phyloP scores from a whole-genome alignment of 2,113 vertebrate genomes.

The Nesogale talazaci region DNA sequence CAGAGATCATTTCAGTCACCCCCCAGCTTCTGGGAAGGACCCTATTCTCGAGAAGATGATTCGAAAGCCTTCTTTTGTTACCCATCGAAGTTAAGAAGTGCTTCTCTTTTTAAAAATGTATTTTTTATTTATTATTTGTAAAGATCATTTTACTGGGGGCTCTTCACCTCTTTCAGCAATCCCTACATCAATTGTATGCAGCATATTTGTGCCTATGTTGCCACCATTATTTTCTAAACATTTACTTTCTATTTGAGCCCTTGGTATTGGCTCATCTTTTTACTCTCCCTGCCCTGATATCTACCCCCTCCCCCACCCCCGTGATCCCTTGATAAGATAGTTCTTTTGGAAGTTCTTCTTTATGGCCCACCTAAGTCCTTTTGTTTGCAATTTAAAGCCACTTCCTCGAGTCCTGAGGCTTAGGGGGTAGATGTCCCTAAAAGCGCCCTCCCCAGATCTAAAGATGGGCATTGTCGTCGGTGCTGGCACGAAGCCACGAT shows the following conservation, averaged over 20 bases:
- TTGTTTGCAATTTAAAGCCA: conserved; percentile 16
- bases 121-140: too few relatives aligned
- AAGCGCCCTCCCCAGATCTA: neutral
- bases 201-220: too few relatives aligned
- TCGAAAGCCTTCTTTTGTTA: neutral
- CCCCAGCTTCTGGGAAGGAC: neutral
- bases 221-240: too few relatives aligned
- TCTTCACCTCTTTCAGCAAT: too few relatives aligned
- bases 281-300: too few relatives aligned
- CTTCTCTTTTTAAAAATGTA: neutral
- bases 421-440: neutral
- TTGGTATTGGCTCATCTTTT: too few relatives aligned
- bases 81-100: neutral
- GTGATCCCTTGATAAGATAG: too few relatives aligned
- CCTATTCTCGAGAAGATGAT: neutral
- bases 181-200: too few relatives aligned
- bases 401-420: conserved; percentile 1
- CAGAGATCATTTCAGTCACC: neutral
- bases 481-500: neutral
- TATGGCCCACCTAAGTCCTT: neutral
- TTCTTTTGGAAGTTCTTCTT: neutral
- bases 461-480: neutral
- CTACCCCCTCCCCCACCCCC: too few relatives aligned
- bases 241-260: too few relatives aligned
- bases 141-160: too few relatives aligned